Conservation (phyloP, 2,113 vertebrate genomes). For the Ibidorhyncha struthersii region DNA sequence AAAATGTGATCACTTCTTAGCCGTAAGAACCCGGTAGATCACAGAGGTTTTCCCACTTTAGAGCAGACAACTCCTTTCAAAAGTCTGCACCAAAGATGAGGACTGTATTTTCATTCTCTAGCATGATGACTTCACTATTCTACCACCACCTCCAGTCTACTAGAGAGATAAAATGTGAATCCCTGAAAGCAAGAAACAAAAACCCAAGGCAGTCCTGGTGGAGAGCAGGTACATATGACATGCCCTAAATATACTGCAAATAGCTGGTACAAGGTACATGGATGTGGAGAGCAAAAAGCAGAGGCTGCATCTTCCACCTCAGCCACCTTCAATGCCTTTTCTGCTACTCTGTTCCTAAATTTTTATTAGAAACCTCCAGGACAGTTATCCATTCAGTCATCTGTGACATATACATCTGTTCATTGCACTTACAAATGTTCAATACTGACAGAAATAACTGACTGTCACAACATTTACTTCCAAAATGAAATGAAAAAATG, state of each 20-base stretch:
- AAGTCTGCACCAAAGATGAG: not conserved
- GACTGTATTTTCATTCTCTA: not conserved
- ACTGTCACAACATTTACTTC: slow-evolving; percentile 18
- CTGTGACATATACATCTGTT: not conserved
- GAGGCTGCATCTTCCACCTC: not conserved
- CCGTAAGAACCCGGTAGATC: not conserved
- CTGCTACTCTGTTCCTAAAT: not conserved
- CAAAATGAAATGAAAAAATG: not conserved
- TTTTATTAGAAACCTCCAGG: not conserved
- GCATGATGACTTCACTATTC: not conserved
- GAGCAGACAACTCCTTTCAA: not conserved
- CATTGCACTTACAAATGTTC: not conserved
- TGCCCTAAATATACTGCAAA: not conserved
- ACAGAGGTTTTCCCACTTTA: not conserved
- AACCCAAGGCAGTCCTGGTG: not conserved
- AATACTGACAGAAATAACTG: not conserved
- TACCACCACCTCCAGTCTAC: not conserved
- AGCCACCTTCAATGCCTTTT: not conserved
- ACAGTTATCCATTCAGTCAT: not conserved
- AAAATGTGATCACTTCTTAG: not conserved
- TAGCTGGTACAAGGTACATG: not conserved
- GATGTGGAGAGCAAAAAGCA: not conserved
- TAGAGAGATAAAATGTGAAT: not conserved
- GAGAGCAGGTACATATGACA: not conserved
- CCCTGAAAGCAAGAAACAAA: not conserved